Conservation (phyloP, 2,113 vertebrate genomes). For the Perca flavescens region DNA sequence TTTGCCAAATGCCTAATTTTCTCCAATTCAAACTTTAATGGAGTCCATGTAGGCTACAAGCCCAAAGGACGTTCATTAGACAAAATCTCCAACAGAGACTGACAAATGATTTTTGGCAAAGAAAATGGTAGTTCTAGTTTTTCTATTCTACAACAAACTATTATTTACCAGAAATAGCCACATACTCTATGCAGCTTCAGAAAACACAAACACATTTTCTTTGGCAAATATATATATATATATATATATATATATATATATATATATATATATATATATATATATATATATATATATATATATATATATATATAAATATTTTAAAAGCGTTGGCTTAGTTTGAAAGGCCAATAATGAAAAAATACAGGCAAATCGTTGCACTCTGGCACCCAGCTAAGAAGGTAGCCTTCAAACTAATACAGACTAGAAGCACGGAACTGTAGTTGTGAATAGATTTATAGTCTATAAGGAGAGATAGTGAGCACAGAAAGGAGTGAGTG, state of each 20-base stretch:
- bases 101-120: slow-evolving; percentile 15
- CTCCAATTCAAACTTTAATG: slow-evolving; percentile 20
- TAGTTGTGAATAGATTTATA: slow-evolving; percentile 40
- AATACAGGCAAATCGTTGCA: slow-evolving; percentile 33
- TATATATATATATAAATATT: not conserved
- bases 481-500: slow-evolving; percentile 17
- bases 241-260: too few species aligned
- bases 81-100: slow-evolving; percentile 25
- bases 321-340: slow-evolving; percentile 35
- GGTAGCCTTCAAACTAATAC: slow-evolving; percentile 26
- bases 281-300: too few species aligned
- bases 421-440: slow-evolving; percentile 40
- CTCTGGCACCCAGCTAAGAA: slow-evolving; percentile 24
- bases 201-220: slow-evolving; percentile 3
- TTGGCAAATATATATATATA: not conserved
- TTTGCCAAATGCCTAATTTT: slow-evolving; percentile 14
- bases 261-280: too few species aligned
- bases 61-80: slow-evolving; percentile 15
- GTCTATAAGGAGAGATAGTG: slow-evolving; percentile 25
- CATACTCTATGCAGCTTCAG: slow-evolving; percentile 2
- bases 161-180: slow-evolving; percentile 12
- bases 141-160: not conserved
- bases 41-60: not conserved
- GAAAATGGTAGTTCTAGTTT: not conserved
- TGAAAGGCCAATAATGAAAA: slow-evolving; percentile 6